Conservation (phyloP, 2,888 invertebrate species). For the Tiliacea citrago region DNA sequence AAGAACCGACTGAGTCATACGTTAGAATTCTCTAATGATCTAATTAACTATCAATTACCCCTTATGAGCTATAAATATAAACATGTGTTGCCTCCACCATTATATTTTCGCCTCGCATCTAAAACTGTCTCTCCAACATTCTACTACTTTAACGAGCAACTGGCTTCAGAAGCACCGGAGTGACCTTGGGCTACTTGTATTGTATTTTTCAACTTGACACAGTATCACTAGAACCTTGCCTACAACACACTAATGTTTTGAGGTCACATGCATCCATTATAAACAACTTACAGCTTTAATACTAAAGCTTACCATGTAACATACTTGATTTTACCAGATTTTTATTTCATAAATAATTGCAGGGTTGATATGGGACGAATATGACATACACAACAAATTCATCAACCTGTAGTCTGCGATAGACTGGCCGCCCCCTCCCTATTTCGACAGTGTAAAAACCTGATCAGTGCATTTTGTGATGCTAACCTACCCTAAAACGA, state of each 20-base stretch:
- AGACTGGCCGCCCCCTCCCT: no score
- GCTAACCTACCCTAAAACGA: background rate
- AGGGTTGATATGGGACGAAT: background rate
- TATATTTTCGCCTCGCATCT: constrained; percentile 30
- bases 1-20: constrained; percentile 4
- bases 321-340: background rate
- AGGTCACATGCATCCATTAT: constrained; percentile 16
- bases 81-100: constrained; percentile 21
- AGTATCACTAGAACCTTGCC: constrained; percentile 21
- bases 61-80: constrained; percentile 29
- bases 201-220: constrained; percentile 40
- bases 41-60: constrained; percentile 29
- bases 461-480: background rate
- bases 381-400: background rate
- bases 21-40: constrained; percentile 21
- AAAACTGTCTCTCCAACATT: constrained; percentile 38
- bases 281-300: background rate
- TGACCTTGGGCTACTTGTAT: constrained; percentile 51
- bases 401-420: background rate
- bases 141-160: constrained; percentile 31
- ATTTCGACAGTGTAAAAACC: background rate
- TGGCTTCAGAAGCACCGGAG: constrained; percentile 34
- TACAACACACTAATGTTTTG: constrained; percentile 7
- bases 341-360: background rate
- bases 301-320: background rate